phyloP scores from a whole-genome alignment of 2,797 vertebrate genomes.

The Chlorospingus flavigularis region DNA sequence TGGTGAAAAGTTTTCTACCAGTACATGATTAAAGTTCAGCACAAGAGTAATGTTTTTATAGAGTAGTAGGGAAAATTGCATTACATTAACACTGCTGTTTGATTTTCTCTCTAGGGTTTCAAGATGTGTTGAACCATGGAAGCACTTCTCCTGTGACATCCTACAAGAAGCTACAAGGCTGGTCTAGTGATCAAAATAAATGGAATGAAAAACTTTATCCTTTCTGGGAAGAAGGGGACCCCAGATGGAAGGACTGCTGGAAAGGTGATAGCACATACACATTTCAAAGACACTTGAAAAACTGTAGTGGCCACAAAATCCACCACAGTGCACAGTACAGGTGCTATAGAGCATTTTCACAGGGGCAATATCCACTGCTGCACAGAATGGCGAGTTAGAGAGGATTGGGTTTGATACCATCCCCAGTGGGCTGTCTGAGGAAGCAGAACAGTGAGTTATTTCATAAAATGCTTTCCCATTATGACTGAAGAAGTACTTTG shows the following conservation, averaged over 20 bases:
- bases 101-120: constrained; percentile 74
- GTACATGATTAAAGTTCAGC: background rate
- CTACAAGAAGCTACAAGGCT: constrained; percentile 76
- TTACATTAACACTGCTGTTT: background rate
- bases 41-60: background rate
- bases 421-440: background rate
- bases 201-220: constrained; percentile 93
- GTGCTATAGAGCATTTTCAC: background rate
- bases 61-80: background rate
- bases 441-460: background rate
- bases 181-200: constrained; percentile 85
- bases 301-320: background rate
- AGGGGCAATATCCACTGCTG: background rate
- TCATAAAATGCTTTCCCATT: background rate
- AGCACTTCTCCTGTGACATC: constrained; percentile 33
- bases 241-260: constrained; percentile 77
- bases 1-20: background rate
- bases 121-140: constrained; percentile 82
- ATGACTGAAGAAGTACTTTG: background rate
- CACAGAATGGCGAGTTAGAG: background rate
- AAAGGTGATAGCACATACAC: constrained; percentile 58
- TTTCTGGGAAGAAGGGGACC: constrained; percentile 72
- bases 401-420: background rate
- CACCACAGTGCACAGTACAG: background rate
- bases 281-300: background rate